Evolutionary conservation across 2,113 vertebrate species (phyloP), one percentile per base, ranked within the genome.

Genomic region (Shinisaurus crocodilurus): DNA sequence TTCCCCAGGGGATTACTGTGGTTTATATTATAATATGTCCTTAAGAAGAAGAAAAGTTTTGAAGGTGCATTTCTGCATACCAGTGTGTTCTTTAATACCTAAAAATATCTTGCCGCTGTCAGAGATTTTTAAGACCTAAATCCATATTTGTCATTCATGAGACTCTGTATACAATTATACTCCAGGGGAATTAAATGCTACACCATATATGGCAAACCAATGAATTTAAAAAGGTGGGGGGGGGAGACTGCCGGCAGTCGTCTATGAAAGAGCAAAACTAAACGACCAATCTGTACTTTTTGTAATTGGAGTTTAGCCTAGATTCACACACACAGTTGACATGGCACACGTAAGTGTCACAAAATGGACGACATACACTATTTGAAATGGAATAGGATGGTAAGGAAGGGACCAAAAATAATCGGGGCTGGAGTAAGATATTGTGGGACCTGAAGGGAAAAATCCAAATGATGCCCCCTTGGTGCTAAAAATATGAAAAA

Each of bases 111-210:
- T 88, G 0, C 57, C 83, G 85, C 50, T 90, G 8, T 93, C 50
- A 90, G 23, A 87, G 32, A 70, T 72, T 25, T 79, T 25, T 37
- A 81, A 88, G 5, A 92, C 18, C 86, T 63, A 86, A 90, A 27
- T 40, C 93, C 65, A 83, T 40, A 74, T 89, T 93, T 90, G 75
- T 20, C 77, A 82, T 90, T 90, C 65, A 6, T 88, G 81, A 92
- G 93, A 9, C 83, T 37, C 6, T 57, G 0, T 57, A 74, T 67
- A 32, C 72, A 90, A 86, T 13, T 54, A 23, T n/a, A 86, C 29
- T 45, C 15, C 25, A 40, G 25, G 90, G 76, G 5, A 93, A 83
- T 8, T 85, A 85, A 88, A 87, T 45, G 7, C 25, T 90, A 4
- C 1, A 88, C 3, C 23, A 60, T 23, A 37, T 70, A 37, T 37